Percentiles rank a stretch among this genome's conserved stretches.
These are phyloP conservation scores for Neoitamus cyanurus DNA, from an alignment of 2,888 invertebrate species.

Conservation along the genomic window DNA sequence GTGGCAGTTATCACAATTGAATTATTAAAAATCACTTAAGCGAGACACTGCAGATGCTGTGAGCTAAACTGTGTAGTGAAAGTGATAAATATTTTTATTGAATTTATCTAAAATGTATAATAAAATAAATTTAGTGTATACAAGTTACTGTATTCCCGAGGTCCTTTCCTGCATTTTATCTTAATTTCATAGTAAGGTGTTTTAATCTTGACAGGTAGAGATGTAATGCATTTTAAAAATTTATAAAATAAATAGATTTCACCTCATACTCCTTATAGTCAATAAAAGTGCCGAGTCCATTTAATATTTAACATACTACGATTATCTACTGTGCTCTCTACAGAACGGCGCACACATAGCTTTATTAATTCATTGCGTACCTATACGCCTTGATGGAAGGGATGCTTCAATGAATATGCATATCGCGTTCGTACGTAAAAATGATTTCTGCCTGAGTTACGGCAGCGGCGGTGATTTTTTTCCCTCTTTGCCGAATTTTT, in stretches of 20 bases:
- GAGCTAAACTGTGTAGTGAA: background rate
- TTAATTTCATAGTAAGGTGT: no score
- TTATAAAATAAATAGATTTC: background rate
- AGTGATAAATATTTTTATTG: background rate
- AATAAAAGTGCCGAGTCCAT: background rate
- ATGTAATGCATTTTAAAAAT: no score
- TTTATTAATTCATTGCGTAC: conserved; percentile 11
- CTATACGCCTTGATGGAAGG: background rate
- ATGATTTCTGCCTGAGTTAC: conserved; percentile 31
- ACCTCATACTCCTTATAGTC: background rate
- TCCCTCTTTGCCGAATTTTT: background rate
- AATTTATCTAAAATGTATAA: background rate
- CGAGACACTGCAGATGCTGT: background rate
- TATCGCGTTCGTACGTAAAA: conserved; percentile 14
- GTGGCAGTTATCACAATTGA: conserved; percentile 60
- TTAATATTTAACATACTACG: no score
- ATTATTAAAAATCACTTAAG: conserved; percentile 52
- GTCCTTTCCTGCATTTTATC: background rate
- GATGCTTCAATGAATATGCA: conserved; percentile 34
- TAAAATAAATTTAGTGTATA: background rate
- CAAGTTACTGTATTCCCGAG: background rate
- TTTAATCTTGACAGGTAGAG: no score
- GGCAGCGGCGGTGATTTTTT: background rate
- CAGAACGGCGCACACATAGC: background rate
- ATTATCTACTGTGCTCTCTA: background rate